Evolutionary conservation across 2,888 invertebrate species (phyloP).

Genomic region (Brachynemurus nebulosus): DNA sequence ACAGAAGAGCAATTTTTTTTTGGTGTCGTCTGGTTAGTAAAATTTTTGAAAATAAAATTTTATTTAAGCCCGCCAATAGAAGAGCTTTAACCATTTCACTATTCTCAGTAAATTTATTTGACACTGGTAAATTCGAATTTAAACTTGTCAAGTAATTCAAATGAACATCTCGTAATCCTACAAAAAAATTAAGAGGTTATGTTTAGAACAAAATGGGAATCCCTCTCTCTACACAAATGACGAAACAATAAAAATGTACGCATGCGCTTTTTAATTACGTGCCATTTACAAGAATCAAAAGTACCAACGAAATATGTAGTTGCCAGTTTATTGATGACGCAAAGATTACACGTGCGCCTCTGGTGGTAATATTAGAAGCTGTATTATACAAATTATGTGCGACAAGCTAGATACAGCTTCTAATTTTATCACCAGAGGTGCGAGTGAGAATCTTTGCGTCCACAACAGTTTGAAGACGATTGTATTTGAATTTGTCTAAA

Average conservation of each 20-base stretch:
- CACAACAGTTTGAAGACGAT: no score
- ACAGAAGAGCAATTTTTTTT: neutral
- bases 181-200: constrained; percentile 22
- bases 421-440: no score
- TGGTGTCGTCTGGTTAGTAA: constrained; percentile 38
- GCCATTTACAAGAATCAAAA: neutral
- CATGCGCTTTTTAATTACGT: constrained; percentile 8
- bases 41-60: constrained; percentile 36
- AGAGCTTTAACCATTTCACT: constrained; percentile 44
- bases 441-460: no score
- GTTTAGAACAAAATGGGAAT: no score
- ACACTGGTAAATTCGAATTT: constrained; percentile 22
- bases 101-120: constrained; percentile 37
- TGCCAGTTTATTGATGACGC: no score
- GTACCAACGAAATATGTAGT: neutral
- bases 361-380: no score
- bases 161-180: constrained; percentile 41
- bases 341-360: no score
- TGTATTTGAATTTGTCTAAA: no score
- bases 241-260: no score
- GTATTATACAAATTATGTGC: no score
- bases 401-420: no score
- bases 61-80: constrained; percentile 43
- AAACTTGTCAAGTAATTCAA: constrained; percentile 38
- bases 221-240: no score